Evolutionary conservation across 2,888 invertebrate genomes (phyloP), one percentile per base, ranked within the genome.

Genomic region (Thecocarcelia acutangulata): DNA sequence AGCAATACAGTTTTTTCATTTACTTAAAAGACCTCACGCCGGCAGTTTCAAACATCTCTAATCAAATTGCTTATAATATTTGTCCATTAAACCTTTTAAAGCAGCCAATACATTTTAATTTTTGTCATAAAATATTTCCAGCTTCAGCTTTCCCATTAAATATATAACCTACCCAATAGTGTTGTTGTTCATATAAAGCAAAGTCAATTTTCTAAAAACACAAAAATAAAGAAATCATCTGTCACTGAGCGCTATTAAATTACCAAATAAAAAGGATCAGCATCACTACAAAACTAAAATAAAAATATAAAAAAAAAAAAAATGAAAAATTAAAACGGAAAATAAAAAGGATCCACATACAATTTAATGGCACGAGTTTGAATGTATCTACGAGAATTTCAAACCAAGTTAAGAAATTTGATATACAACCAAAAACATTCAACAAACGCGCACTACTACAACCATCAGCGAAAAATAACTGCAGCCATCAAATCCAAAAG

Each of bases 381-480:
- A 58, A 50, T 40, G 15, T 59, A 68, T 44, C 21, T 44, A 48
- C 44, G 59, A 54, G 28, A 72, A 50, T 33, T 19, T 40, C 54
- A 61, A 76, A 69, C 59, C 52, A 44, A 44, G 61, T 68, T 64
- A 37, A 42, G 79, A 74, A 75, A 80, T 75, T 58, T 66, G 70
- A 61, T 75, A 75, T 24, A 28, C 50, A 50, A 50, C 15, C 24
- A 8, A 33, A 58, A 58, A 48, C 46, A 37, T 21, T 6, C 12
- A 24, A 37, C 46, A 37, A 15, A 64, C 11, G 17, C 12, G 37
- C 28, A 42, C 21, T 11, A 42, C 21, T 11, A 68, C 24, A 54
- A 69, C 61, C 75, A 70, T 15, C 75, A 75, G 63, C 69, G 54
- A 56, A 73, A 74, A 74, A 74, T 59, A 72, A 68, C 76, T 74